These are phyloP conservation scores for Rhea americana DNA, from an alignment of 2,113 vertebrate species.

Conservation along the genomic window DNA sequence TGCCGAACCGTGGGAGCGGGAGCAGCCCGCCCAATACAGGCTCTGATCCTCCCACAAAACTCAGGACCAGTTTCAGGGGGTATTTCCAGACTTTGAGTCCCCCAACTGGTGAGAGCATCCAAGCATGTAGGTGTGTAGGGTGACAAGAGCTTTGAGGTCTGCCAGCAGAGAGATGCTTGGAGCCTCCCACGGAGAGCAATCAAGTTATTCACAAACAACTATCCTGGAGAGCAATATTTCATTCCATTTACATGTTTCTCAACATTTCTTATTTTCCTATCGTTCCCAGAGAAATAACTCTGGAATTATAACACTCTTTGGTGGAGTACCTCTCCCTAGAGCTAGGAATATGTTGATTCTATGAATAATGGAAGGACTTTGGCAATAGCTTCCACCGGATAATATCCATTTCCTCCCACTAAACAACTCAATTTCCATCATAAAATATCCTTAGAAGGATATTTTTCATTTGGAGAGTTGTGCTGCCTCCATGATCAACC, in stretches of 20 bases:
- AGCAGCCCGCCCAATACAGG: background rate
- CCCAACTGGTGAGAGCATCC: background rate
- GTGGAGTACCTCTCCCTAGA: slow-evolving; percentile 58
- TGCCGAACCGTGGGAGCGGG: background rate
- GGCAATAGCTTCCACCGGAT: slow-evolving; percentile 57
- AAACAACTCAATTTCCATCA: slow-evolving; percentile 29
- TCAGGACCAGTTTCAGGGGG: background rate
- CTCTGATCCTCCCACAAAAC: background rate
- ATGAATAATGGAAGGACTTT: slow-evolving; percentile 65
- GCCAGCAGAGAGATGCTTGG: background rate
- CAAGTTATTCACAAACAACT: slow-evolving; percentile 15
- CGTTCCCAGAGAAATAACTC: slow-evolving; percentile 38
- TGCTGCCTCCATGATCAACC: slow-evolving; percentile 34
- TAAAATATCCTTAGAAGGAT: slow-evolving; percentile 74
- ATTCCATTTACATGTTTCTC: background rate
- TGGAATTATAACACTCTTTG: slow-evolving; percentile 17
- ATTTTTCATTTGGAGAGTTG: slow-evolving; percentile 61
- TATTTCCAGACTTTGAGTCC: background rate
- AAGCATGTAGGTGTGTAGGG: background rate
- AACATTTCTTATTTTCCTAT: background rate
- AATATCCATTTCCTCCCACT: slow-evolving; percentile 73
- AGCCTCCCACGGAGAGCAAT: background rate
- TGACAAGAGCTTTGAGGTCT: background rate
- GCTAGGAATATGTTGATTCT: slow-evolving; percentile 62
- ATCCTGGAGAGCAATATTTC: slow-evolving; percentile 22